Conservation (phyloP, 2,888 invertebrate genomes). For the Choristoneura rosaceana region DNA sequence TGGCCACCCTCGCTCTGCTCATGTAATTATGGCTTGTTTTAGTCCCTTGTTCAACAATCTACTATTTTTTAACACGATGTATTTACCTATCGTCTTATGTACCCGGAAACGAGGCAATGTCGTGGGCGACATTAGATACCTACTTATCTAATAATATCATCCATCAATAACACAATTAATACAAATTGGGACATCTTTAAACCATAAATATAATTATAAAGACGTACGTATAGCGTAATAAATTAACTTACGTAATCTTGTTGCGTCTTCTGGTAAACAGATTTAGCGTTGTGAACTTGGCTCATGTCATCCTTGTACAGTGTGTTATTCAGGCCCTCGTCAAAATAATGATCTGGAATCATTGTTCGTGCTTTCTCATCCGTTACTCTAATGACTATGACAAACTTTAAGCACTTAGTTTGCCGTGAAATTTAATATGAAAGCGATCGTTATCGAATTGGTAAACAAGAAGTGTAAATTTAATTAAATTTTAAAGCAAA, state of each 20-base stretch:
- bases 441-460: slow-evolving; percentile 59
- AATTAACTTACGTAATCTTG: slow-evolving; percentile 72
- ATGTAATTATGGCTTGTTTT: too few species aligned
- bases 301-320: slow-evolving; percentile 73
- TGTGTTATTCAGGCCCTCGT: slow-evolving; percentile 72
- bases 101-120: background rate
- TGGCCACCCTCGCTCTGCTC: too few species aligned
- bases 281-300: slow-evolving; percentile 62
- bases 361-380: slow-evolving; percentile 47
- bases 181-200: background rate
- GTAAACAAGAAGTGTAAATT: slow-evolving; percentile 70
- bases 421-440: slow-evolving; percentile 44
- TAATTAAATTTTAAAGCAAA: slow-evolving; percentile 78
- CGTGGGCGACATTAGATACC: background rate
- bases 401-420: slow-evolving; percentile 42
- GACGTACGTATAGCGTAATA: background rate
- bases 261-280: slow-evolving; percentile 68
- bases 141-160: background rate
- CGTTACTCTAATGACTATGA: slow-evolving; percentile 43
- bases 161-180: background rate
- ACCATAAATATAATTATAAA: background rate
- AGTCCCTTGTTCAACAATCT: too few species aligned
- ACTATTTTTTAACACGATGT: too few species aligned
- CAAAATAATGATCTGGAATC: slow-evolving; percentile 76
- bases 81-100: too few species aligned